Evolutionary conservation across 2,113 vertebrate species (phyloP).

Genomic region (Fulmarus glacialis): DNA sequence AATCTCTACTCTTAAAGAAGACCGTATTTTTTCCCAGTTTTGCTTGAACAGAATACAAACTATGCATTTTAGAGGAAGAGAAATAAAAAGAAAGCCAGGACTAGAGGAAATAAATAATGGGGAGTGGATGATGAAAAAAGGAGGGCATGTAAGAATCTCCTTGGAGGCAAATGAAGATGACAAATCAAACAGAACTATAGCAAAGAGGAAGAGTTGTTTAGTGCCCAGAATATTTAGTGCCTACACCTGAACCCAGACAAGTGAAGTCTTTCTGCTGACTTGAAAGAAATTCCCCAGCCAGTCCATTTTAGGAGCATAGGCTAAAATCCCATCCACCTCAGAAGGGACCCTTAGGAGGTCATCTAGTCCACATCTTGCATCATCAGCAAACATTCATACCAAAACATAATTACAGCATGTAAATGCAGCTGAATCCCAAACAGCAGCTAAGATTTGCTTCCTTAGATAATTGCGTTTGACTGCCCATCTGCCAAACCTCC

Average conservation of each 20-base stretch:
- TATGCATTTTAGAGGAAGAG: not conserved
- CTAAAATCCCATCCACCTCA: not conserved
- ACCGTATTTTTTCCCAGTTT: not conserved
- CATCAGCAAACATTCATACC: not conserved
- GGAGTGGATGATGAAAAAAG: not conserved
- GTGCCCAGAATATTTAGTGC: not conserved
- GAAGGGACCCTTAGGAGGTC: no score
- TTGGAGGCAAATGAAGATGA: not conserved
- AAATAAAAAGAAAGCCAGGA: not conserved
- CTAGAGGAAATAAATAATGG: not conserved
- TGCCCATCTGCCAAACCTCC: not conserved
- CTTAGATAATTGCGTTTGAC: not conserved
- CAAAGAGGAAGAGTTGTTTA: not conserved
- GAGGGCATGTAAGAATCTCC: not conserved
- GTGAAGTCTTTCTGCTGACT: not conserved
- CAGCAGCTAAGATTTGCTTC: not conserved
- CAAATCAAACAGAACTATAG: not conserved
- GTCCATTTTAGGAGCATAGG: not conserved
- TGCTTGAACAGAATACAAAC: not conserved
- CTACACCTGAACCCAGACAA: not conserved
- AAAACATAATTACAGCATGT: fast-evolving
- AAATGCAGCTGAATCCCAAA: not conserved
- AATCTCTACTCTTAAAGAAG: not conserved
- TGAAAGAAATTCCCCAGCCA: not conserved
- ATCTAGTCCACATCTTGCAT: not conserved